Evolutionary conservation across 2,113 vertebrate genomes (phyloP).

Genomic region (Coracopsis vasa): DNA sequence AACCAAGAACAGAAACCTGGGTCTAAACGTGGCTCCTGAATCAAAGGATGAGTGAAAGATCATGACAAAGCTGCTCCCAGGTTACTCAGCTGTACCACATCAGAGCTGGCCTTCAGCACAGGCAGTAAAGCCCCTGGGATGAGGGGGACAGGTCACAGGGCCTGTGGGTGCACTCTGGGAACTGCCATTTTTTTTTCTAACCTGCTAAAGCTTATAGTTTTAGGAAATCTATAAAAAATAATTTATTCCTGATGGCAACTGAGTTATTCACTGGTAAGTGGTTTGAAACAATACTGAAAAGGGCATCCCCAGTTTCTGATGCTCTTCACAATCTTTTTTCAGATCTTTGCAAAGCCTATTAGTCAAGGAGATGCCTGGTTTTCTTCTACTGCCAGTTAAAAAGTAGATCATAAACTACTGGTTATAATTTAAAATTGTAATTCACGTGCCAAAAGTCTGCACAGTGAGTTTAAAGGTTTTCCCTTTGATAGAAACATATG

Average conservation of each 20-base stretch:
- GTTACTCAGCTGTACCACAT: too few relatives aligned
- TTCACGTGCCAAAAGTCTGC: not conserved
- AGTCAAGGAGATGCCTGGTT: not conserved
- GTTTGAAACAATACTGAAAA: not conserved
- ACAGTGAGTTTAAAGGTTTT: not conserved
- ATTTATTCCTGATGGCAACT: not conserved
- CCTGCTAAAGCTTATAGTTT: not conserved
- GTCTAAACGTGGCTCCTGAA: not conserved
- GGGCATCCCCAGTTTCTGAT: not conserved
- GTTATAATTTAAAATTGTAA: not conserved
- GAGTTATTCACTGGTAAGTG: not conserved
- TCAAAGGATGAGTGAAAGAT: not conserved
- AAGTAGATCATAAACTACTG: not conserved
- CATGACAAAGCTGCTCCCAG: not conserved
- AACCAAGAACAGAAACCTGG: not conserved
- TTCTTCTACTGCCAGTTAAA: not conserved
- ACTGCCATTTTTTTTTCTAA: not conserved
- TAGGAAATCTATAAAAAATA: not conserved
- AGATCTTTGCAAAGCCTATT: not conserved
- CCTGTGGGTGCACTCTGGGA: rapidly evolving
- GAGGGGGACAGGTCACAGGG: rapidly evolving
- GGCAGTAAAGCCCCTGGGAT: not conserved
- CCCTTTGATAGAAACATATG: not conserved
- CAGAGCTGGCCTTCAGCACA: not conserved
- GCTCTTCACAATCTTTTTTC: not conserved